Evolutionary conservation across 1,140 invertebrate genomes (phyloP).

Genomic region (Drosophila littoralis): DNA sequence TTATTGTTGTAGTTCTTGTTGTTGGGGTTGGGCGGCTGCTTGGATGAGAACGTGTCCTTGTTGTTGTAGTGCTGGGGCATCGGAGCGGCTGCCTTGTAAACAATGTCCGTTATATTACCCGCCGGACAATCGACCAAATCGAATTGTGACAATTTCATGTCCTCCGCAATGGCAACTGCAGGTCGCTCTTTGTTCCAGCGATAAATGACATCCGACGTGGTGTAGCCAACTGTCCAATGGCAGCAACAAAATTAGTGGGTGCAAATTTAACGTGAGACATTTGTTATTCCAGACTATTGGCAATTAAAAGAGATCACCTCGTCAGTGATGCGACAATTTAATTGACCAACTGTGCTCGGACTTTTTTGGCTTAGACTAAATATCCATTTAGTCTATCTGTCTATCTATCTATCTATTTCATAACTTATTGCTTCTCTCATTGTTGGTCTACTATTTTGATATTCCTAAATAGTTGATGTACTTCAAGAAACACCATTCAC

Average conservation of each 20-base stretch:
- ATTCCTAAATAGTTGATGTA: too few species aligned
- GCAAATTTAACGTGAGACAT: conserved; percentile 39
- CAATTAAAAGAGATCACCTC: not conserved
- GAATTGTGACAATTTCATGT: conserved; percentile 94
- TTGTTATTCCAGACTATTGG: conserved; percentile 29
- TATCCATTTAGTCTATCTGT: too few species aligned
- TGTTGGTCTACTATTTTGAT: too few species aligned
- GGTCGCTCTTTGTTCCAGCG: conserved; percentile 91
- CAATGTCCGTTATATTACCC: conserved; percentile 88
- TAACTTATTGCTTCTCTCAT: too few species aligned
- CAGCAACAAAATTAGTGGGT: not conserved
- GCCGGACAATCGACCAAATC: conserved; percentile 92
- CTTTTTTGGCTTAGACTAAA: too few species aligned
- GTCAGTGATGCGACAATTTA: too few species aligned
- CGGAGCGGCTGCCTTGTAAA: conserved; percentile 82
- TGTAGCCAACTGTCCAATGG: conserved; percentile 91
- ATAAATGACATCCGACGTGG: conserved; percentile 92
- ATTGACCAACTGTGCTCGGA: too few species aligned
- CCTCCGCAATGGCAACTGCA: conserved; percentile 90
- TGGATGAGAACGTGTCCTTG: conserved; percentile 54
- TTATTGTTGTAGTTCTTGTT: conserved; percentile 46
- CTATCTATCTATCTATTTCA: too few species aligned
- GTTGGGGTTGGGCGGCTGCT: conserved; percentile 13
- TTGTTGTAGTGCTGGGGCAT: conserved; percentile 58
- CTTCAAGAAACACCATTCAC: too few species aligned